These are phyloP conservation scores for Philaenus spumarius DNA, from an alignment of 1,140 invertebrate genomes.

Conservation along the genomic window DNA sequence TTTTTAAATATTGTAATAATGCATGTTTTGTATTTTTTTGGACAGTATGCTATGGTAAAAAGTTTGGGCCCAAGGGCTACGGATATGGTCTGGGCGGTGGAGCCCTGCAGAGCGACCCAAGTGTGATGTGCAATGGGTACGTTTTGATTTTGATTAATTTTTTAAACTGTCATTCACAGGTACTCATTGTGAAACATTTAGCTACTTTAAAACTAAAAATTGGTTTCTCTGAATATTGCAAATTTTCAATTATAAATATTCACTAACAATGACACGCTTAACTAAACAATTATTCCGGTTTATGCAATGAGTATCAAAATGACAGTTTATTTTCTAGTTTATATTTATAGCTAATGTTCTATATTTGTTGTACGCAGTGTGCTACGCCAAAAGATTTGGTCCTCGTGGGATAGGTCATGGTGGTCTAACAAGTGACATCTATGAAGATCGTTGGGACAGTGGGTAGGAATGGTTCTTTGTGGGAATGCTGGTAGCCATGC, in stretches of 20 bases:
- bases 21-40: constrained; percentile 19
- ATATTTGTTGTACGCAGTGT: constrained; percentile 49
- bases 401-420: constrained; percentile 87
- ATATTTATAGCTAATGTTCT: background rate
- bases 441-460: constrained; percentile 61
- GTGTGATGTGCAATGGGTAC: constrained; percentile 37
- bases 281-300: too few species aligned
- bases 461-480: too few species aligned
- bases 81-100: constrained; percentile 89
- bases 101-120: constrained; percentile 77
- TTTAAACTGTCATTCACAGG: background rate
- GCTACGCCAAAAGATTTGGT: constrained; percentile 75
- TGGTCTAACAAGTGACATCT: constrained; percentile 61
- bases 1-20: background rate
- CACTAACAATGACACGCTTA: too few species aligned
- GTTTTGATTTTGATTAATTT: constrained; percentile 35
- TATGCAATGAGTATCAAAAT: too few species aligned
- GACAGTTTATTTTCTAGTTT: background rate
- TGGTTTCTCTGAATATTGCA: too few species aligned
- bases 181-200: too few species aligned
- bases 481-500: too few species aligned
- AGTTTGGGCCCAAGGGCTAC: constrained; percentile 90
- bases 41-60: constrained; percentile 88
- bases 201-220: too few species aligned
- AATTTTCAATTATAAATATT: too few species aligned